Evolutionary conservation across 1,140 invertebrate genomes (phyloP), one percentile per base, ranked within the genome.

Genomic region (Odontomachus brunneus): DNA sequence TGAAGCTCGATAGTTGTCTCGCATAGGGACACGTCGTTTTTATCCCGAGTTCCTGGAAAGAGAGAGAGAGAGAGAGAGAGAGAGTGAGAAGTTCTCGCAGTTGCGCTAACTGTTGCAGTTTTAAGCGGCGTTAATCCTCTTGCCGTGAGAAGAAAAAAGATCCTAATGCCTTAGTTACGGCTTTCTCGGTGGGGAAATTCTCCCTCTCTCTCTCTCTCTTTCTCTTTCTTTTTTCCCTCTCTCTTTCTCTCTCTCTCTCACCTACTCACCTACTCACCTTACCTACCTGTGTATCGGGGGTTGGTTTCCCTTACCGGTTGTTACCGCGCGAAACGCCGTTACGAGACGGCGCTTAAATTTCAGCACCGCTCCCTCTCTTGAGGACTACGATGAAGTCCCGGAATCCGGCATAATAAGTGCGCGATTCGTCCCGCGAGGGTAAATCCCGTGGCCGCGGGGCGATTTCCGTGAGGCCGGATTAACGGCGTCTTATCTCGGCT

Each of bases 111-210:
- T 44, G 48, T 49, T 71, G 71, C 33, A 73, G 29, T 17, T 62
- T 73, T 81, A 55, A 60, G 53, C 71, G 33, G 69, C 84, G 78
- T 86, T 83, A 87, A 83, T 87, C 67, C 62, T 51, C 44, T 38
- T 38, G 24, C 29, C 63, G 53, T 63, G 24, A 44, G 67, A 83
- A 86, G 51, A 74, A 83, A 86, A 72, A 87, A 86, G 57, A 59
- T 53, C 51, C 74, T 83, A 86, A 75, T 81, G 53, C 33, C 14
- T 55, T 81, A 75, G 48, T 62, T 80, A 80, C 65, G 65, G 51
- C 19, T 65, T 71, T 55, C 65, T 80, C 51, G n/a, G 65, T 59
- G 51, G 22, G 51, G 14, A 71, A 80, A 80, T 80, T 80, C 65
- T 33, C 29, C 5, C 29, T n/a, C n/a, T n/a, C n/a, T n/a, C n/a